These are phyloP conservation scores for Fopius arisanus DNA, from an alignment of 1,140 invertebrate genomes.

Conservation along the genomic window DNA sequence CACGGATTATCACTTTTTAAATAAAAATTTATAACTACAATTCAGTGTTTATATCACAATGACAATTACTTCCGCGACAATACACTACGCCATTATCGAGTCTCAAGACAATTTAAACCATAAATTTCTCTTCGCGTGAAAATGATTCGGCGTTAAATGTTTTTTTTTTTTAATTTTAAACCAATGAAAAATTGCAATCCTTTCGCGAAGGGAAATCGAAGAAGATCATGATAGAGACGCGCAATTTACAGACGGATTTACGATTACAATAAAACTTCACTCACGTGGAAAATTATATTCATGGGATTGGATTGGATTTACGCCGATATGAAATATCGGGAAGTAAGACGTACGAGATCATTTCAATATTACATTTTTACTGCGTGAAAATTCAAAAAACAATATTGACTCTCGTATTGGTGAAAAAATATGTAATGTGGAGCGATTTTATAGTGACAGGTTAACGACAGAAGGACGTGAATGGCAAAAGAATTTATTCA, in stretches of 20 bases:
- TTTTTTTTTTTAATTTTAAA: not conserved
- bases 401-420: not conserved
- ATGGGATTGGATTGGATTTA: slow-evolving; percentile 59
- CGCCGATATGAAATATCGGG: slow-evolving; percentile 61
- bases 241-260: slow-evolving; percentile 64
- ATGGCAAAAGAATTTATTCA: too few species aligned
- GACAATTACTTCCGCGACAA: too few species aligned
- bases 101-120: too few species aligned
- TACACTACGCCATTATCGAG: too few species aligned
- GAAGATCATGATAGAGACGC: slow-evolving; percentile 1
- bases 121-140: too few species aligned
- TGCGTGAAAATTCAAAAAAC: not conserved
- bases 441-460: too few species aligned
- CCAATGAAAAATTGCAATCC: not conserved
- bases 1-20: too few species aligned
- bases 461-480: too few species aligned
- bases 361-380: not conserved
- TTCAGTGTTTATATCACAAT: too few species aligned
- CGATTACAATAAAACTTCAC: slow-evolving; percentile 64
- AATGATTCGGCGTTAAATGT: not conserved
- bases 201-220: not conserved
- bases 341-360: not conserved
- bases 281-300: slow-evolving; percentile 63
- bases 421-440: too few species aligned
- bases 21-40: too few species aligned